phyloP scores from a whole-genome alignment of 2,888 invertebrate species.

The Euphydryas editha region DNA sequence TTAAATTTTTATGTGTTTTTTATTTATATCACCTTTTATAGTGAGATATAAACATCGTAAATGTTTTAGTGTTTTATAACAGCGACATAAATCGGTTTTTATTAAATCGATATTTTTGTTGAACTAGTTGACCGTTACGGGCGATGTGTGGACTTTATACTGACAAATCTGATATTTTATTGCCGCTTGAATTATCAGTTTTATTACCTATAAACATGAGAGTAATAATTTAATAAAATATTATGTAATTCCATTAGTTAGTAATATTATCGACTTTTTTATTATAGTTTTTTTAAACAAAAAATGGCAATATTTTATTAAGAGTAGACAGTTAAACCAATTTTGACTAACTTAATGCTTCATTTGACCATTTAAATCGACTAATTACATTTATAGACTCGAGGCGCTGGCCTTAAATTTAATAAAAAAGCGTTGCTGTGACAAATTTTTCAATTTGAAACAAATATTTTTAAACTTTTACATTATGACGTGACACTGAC shows the following conservation, averaged over 20 bases:
- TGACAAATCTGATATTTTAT: conserved; percentile 8
- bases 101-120: conserved; percentile 12
- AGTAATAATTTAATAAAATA: neutral
- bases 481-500: neutral
- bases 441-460: neutral
- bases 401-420: neutral
- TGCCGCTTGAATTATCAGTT: neutral
- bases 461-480: neutral
- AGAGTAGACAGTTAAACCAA: neutral
- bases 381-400: neutral
- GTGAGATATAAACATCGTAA: conserved; percentile 28
- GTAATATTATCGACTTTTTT: neutral
- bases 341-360: neutral
- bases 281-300: neutral
- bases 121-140: conserved; percentile 8
- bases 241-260: neutral
- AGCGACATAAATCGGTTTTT: conserved; percentile 25
- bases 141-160: neutral
- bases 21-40: conserved; percentile 28
- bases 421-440: neutral
- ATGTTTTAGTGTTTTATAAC: conserved; percentile 33
- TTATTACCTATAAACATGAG: neutral
- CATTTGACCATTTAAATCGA: conserved; percentile 6
- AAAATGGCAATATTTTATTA: neutral
- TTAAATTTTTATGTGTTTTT: conserved; percentile 29